Conservation (phyloP, 2,888 invertebrate species). For the Hecatera dysodea region DNA sequence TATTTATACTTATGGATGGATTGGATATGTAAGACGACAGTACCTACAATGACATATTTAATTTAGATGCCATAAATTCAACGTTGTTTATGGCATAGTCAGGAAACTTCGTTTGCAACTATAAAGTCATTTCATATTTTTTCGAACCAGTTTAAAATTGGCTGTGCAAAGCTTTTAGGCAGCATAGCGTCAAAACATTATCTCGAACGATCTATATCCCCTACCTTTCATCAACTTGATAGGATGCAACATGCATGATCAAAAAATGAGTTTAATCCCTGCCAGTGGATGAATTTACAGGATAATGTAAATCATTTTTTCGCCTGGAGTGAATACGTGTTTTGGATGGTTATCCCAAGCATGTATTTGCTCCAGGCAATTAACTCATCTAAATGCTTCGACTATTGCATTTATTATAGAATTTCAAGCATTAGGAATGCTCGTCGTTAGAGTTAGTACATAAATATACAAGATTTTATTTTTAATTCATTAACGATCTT, state of each 20-base stretch:
- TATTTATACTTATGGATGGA: too few relatives aligned
- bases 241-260: background rate
- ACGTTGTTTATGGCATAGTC: background rate
- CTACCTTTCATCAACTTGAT: background rate
- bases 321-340: background rate
- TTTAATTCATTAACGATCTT: too few relatives aligned
- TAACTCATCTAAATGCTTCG: background rate
- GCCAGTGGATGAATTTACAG: background rate
- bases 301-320: background rate
- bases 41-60: too few relatives aligned
- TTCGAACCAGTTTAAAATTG: background rate
- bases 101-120: background rate
- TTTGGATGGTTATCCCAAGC: too few relatives aligned
- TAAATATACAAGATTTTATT: too few relatives aligned
- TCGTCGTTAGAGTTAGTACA: too few relatives aligned
- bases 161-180: background rate
- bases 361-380: background rate
- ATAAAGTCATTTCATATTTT: background rate
- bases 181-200: background rate
- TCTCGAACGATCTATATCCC: background rate
- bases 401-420: too few relatives aligned
- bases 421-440: too few relatives aligned
- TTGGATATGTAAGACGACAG: too few relatives aligned
- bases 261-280: conserved; percentile 3
- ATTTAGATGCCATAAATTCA: background rate